Conservation (phyloP, 2,113 vertebrate genomes). For the Chloroceryle aenea region DNA sequence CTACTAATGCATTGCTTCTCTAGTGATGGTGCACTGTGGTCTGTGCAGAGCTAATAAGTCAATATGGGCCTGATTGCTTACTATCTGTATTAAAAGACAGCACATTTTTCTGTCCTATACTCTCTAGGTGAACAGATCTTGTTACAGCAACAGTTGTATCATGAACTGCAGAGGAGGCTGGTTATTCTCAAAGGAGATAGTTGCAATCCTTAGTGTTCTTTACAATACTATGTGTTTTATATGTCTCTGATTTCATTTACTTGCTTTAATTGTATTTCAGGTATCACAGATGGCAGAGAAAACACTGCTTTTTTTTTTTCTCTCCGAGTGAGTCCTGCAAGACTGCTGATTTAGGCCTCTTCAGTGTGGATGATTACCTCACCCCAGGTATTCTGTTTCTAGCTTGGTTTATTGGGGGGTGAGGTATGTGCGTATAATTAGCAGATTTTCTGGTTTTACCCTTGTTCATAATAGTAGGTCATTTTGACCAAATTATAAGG, state of each 20-base stretch:
- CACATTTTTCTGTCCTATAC: not conserved
- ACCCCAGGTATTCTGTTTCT: not conserved
- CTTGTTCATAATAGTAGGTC: conserved; percentile 13
- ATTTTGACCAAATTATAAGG: conserved; percentile 50
- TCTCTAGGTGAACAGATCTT: not conserved
- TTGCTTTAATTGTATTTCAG: not conserved
- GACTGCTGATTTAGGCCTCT: not conserved
- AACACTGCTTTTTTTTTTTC: not conserved
- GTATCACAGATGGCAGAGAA: not conserved
- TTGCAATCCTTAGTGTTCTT: not conserved
- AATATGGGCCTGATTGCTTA: not conserved
- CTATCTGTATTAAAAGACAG: not conserved
- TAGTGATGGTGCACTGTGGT: not conserved
- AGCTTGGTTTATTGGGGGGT: not conserved
- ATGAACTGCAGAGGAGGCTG: not conserved
- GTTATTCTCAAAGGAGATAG: not conserved
- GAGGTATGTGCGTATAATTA: not conserved
- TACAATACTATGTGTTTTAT: not conserved
- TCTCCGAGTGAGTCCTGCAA: not conserved
- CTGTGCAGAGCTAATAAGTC: not conserved
- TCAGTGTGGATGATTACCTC: not conserved
- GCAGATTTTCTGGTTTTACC: not conserved
- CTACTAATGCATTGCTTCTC: not conserved
- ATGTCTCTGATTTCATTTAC: not conserved
- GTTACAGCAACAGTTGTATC: not conserved